phyloP scores from a whole-genome alignment of 2,888 invertebrate genomes.

The Protula sp. region DNA sequence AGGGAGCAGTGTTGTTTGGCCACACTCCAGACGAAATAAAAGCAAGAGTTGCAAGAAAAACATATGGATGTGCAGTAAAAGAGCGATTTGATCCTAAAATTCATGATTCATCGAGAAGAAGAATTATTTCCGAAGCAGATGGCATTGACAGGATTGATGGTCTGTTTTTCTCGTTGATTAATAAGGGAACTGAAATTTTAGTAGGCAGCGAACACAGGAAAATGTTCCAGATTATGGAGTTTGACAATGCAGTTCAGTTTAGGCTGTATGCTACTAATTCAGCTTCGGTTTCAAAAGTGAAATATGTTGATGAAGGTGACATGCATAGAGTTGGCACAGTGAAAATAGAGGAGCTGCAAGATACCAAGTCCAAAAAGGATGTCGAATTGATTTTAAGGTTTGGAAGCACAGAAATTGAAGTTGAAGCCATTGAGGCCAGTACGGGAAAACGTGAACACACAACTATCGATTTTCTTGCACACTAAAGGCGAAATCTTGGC shows the following conservation, averaged over 20 bases:
- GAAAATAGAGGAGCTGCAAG: neutral
- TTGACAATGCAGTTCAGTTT: too few relatives aligned
- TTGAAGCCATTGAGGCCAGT: too few relatives aligned
- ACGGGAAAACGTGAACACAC: too few relatives aligned
- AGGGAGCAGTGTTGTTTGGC: neutral
- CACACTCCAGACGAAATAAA: neutral
- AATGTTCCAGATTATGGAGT: neutral
- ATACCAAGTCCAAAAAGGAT: neutral
- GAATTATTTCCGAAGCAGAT: too few relatives aligned
- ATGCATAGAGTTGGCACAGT: neutral
- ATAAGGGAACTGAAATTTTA: neutral
- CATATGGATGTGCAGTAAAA: neutral
- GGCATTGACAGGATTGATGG: neutral
- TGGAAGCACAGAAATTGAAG: neutral
- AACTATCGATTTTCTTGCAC: too few relatives aligned
- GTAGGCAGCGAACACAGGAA: neutral
- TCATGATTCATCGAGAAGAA: too few relatives aligned
- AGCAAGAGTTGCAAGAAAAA: neutral
- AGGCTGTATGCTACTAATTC: neutral
- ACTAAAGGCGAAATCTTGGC: too few relatives aligned
- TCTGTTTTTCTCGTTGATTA: neutral
- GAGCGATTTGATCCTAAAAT: neutral
- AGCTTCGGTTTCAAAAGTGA: neutral
- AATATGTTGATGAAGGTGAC: neutral
- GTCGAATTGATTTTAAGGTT: neutral